A percentile compares a stretch with the other conserved stretches of the same genome.
Evolutionary conservation across 2,797 vertebrate species (phyloP).

Genomic region (Tapera naevia): DNA sequence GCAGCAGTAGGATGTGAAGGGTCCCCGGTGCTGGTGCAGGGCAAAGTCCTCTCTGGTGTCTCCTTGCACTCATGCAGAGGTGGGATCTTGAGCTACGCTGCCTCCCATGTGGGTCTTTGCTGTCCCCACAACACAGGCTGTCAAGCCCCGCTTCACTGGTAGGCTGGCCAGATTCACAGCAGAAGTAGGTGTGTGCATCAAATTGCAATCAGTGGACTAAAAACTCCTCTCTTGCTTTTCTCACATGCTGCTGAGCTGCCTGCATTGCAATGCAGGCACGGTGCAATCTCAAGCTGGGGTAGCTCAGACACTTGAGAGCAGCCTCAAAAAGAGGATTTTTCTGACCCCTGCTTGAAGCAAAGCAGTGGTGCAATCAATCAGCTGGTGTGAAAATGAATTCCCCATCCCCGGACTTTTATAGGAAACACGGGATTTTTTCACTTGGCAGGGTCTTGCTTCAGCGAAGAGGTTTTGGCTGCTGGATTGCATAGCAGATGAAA

Average conservation of each 20-base stretch:
- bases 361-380: neutral
- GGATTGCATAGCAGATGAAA: conserved; percentile 13
- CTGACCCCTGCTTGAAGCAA: neutral
- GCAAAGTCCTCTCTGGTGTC: neutral
- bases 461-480: neutral
- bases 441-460: neutral
- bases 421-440: neutral
- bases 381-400: neutral
- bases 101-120: neutral
- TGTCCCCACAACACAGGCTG: rapidly evolving
- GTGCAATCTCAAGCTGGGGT: rapidly evolving
- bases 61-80: rapidly evolving
- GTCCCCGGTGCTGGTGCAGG: neutral
- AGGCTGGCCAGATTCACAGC: neutral
- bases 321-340: neutral
- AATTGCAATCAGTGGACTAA: rapidly evolving
- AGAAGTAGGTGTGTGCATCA: neutral
- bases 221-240: neutral
- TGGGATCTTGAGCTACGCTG: neutral
- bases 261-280: rapidly evolving
- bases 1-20: neutral
- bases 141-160: neutral
- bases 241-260: rapidly evolving
- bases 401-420: neutral
- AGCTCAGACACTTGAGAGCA: neutral